Evolutionary conservation across 1,140 invertebrate species (phyloP).

Genomic region (Saccostrea cuccullata): DNA sequence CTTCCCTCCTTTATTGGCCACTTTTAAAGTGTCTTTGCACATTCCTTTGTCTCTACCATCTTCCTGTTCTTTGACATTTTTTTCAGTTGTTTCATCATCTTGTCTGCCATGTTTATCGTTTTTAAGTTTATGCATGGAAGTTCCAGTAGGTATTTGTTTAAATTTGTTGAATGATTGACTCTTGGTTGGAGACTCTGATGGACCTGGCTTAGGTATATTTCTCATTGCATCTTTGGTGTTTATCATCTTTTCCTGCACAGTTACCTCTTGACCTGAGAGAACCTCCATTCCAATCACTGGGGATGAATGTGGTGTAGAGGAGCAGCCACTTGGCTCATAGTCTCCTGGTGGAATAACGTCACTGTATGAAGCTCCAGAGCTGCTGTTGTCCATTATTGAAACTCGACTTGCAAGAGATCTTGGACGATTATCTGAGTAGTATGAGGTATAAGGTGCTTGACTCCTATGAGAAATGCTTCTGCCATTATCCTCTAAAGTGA

Average conservation of each 20-base stretch:
- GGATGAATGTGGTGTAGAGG: too few relatives aligned
- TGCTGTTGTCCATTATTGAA: too few relatives aligned
- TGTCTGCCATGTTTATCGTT: neutral
- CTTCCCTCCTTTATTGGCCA: neutral
- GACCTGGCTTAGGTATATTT: too few relatives aligned
- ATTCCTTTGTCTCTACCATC: neutral
- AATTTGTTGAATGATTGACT: neutral
- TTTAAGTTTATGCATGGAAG: neutral
- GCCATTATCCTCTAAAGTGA: neutral
- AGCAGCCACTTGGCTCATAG: too few relatives aligned
- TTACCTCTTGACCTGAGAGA: too few relatives aligned
- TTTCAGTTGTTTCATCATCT: neutral
- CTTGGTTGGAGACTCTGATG: too few relatives aligned
- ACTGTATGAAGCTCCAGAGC: too few relatives aligned
- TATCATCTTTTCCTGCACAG: too few relatives aligned
- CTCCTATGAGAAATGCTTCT: neutral
- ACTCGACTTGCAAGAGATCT: neutral
- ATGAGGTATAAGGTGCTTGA: neutral
- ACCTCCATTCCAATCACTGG: too few relatives aligned
- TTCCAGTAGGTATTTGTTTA: neutral
- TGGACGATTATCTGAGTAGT: neutral
- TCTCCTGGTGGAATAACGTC: too few relatives aligned
- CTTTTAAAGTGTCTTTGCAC: neutral
- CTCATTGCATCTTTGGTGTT: too few relatives aligned
- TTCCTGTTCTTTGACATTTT: neutral